These are phyloP conservation scores for Pecten maximus DNA, from an alignment of 2,888 invertebrate genomes.

Conservation along the genomic window DNA sequence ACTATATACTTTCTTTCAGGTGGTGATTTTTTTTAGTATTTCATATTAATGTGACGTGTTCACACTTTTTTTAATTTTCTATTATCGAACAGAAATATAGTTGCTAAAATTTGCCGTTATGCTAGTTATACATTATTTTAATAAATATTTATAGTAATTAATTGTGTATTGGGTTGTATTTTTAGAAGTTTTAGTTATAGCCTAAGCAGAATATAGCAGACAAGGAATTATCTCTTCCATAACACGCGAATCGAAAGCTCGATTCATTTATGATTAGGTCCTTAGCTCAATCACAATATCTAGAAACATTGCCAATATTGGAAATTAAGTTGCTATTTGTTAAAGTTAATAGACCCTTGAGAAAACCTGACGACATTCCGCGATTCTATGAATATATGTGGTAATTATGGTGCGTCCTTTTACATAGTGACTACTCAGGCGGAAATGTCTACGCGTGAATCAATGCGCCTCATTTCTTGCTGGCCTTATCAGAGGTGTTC, in stretches of 20 bases:
- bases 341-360: background rate
- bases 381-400: constrained; percentile 25
- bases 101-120: too few species aligned
- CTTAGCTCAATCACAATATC: background rate
- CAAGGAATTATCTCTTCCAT: background rate
- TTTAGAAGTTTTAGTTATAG: too few species aligned
- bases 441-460: background rate
- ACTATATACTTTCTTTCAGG: too few species aligned
- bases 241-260: background rate
- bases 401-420: background rate
- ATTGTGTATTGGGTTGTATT: too few species aligned
- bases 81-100: too few species aligned
- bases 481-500: background rate
- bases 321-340: constrained; percentile 33
- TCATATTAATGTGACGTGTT: too few species aligned
- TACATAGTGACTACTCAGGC: background rate
- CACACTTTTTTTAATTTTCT: too few species aligned
- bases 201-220: background rate
- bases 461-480: background rate
- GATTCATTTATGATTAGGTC: background rate
- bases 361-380: background rate
- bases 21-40: too few species aligned
- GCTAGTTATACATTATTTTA: too few species aligned
- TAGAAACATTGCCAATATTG: constrained; percentile 3
- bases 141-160: too few species aligned